Conservation (phyloP, 2,113 vertebrate species). For the Condylura cristata region DNA sequence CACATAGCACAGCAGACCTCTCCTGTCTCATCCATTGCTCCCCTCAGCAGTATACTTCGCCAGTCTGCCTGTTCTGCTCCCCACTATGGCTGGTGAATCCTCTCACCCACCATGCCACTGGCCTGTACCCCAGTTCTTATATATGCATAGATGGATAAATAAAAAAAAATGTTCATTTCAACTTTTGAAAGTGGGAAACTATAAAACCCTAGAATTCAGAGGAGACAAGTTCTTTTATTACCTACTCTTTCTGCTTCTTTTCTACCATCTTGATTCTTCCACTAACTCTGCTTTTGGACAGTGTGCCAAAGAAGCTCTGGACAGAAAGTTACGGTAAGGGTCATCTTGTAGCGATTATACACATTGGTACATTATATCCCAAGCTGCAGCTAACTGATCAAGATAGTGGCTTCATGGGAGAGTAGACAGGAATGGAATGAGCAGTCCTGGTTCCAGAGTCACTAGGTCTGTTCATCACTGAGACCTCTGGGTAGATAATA, state of each 20-base stretch:
- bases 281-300: background rate
- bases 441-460: background rate
- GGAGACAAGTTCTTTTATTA: background rate
- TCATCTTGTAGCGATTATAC: background rate
- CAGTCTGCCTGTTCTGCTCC: too few species aligned
- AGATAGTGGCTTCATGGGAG: background rate
- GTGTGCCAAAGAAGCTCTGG: background rate
- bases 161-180: background rate
- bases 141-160: too few species aligned
- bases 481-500: background rate
- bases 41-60: too few species aligned
- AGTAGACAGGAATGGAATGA: background rate
- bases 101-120: too few species aligned
- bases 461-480: background rate
- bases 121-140: too few species aligned
- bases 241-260: background rate
- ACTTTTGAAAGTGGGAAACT: background rate
- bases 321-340: background rate
- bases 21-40: too few species aligned
- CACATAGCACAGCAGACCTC: too few species aligned
- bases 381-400: background rate
- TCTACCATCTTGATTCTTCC: background rate
- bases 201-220: slow-evolving; percentile 13
- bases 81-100: too few species aligned
- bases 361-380: background rate